These are phyloP conservation scores for Leucosticte australis DNA, from an alignment of 2,113 vertebrate species.

Conservation along the genomic window DNA sequence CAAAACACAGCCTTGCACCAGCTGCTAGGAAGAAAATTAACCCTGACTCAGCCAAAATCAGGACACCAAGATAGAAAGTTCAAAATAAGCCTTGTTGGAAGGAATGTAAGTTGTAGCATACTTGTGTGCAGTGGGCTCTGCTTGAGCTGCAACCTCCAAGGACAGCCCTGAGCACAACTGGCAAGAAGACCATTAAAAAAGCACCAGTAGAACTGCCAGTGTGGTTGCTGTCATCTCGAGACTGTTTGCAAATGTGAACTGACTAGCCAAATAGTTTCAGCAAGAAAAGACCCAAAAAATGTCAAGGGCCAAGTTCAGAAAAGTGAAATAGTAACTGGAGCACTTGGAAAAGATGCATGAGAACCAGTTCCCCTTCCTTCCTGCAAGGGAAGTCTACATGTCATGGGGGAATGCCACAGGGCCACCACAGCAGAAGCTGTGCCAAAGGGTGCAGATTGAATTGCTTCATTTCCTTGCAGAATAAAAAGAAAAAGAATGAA, in stretches of 20 bases:
- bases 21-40: background rate
- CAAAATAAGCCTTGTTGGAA: background rate
- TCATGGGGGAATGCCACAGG: background rate
- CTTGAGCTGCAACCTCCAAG: background rate
- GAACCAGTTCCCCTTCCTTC: background rate
- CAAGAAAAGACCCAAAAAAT: background rate
- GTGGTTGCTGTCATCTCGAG: background rate
- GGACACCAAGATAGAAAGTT: background rate
- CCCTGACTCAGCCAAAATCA: background rate
- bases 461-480: background rate
- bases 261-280: background rate
- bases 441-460: background rate
- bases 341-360: background rate
- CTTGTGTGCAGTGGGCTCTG: background rate
- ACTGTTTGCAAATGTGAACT: background rate
- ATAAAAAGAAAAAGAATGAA: background rate
- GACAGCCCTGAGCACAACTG: background rate
- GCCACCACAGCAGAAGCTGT: background rate
- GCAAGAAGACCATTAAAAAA: background rate
- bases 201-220: background rate
- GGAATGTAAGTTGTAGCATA: background rate
- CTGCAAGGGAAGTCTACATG: background rate
- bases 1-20: background rate
- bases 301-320: background rate
- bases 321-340: background rate